Evolutionary conservation across 35 echinoderm and acorn worm genomes (phyloP), one percentile per base, ranked within the genome.

Genomic region (Heliocidaris tuberculata): DNA sequence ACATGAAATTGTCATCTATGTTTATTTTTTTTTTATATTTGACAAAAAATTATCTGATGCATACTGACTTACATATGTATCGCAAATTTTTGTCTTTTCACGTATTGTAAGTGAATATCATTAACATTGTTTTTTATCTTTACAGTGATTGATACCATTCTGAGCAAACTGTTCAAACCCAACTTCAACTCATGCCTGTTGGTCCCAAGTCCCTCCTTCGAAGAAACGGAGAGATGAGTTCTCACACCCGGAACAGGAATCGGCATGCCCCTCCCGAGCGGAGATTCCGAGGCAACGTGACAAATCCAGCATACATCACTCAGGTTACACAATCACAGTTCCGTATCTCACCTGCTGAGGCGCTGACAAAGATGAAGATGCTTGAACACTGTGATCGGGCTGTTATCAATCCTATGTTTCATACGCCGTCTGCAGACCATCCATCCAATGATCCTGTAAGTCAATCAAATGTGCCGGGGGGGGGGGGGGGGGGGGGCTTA

Each of bases 331-430:
- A 96, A 92, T 96, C 94, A 13, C 96, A 96, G 13, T 97, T 95
- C 60, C 93, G 97, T 21, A 95, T 94, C 16, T 96, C 97, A 16
- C 98, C 98, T 7, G 29, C 90, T 19, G 97, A 99, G 31, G 98
- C 97, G 17, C 88, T 99, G n/a, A 96, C 93, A 24, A 97, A 97
- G 47, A 99, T 99, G 98, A 94, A 99, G 93, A 94, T 95, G 59
- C 85, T 99, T 47, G 98, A 99, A 31, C 98, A 96, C 42, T 96
- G 96, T 70, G 96, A 97, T 60, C 94, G 85, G 11, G 95, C 97
- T 19, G 94, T 99, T 50, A 94, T 99, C 50, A 99, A 99, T 94
- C 97, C 97, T 9, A 94, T 99, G 56, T 99, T 99, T 65, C 97
- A 96, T 32, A 31, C 85, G 11, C 97, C 97, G 65, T 94, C 98